These are phyloP conservation scores for Caenorhabditis sinica DNA, from an alignment of 2,888 invertebrate genomes.

Conservation along the genomic window DNA sequence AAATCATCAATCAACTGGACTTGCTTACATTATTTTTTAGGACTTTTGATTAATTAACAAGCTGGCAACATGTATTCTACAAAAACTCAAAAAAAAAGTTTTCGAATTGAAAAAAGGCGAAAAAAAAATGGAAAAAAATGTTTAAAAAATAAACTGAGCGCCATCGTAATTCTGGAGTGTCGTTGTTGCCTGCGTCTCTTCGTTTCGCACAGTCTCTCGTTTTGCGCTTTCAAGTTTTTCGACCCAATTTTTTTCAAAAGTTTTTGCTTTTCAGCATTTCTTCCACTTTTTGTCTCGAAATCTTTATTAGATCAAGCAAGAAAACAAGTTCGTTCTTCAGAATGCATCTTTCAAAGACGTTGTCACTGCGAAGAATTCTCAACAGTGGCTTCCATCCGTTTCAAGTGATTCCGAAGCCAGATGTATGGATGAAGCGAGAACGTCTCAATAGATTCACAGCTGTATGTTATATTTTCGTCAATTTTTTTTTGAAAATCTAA, in stretches of 20 bases:
- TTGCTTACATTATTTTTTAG: too few relatives aligned
- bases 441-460: slow-evolving; percentile 79
- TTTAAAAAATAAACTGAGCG: slow-evolving; percentile 39
- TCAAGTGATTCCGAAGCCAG: slow-evolving; percentile 80
- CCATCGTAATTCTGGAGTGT: slow-evolving; percentile 37
- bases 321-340: background rate
- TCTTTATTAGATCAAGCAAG: background rate
- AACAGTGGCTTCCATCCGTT: slow-evolving; percentile 81
- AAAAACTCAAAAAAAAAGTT: background rate
- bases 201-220: slow-evolving; percentile 10
- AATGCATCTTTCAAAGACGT: slow-evolving; percentile 59
- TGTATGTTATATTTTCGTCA: slow-evolving; percentile 66
- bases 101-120: slow-evolving; percentile 11
- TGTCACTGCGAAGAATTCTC: slow-evolving; percentile 78
- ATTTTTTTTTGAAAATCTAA: background rate
- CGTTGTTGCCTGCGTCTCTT: slow-evolving; percentile 46
- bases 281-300: background rate
- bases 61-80: too few relatives aligned
- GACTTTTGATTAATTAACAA: too few relatives aligned
- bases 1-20: too few relatives aligned
- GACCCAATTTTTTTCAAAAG: background rate
- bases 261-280: background rate
- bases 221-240: background rate
- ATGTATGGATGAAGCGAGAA: slow-evolving; percentile 80
- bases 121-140: slow-evolving; percentile 31